Percentiles rank a stretch among this genome's conserved stretches.
phyloP scores from a whole-genome alignment of 2,797 vertebrate genomes.

The Falco peregrinus region DNA sequence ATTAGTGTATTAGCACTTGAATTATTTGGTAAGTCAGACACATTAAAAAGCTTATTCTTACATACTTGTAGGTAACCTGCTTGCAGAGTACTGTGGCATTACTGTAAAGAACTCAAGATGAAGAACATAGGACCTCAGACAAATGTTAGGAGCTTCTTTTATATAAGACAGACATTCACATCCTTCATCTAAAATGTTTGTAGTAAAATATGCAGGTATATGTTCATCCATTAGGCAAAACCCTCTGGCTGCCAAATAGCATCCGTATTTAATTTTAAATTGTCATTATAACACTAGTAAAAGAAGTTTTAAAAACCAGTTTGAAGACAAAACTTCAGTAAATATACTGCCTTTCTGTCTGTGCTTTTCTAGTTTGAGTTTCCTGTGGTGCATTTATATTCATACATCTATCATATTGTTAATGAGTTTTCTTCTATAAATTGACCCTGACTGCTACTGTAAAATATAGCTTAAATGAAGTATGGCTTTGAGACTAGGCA shows the following conservation, averaged over 20 bases:
- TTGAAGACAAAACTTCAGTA: not conserved
- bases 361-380: not conserved
- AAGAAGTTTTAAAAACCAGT: not conserved
- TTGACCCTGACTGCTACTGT: not conserved
- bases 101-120: not conserved
- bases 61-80: rapidly evolving
- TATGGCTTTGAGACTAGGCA: not conserved
- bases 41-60: not conserved
- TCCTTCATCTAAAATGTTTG: not conserved
- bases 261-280: not conserved
- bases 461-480: conserved; percentile 44
- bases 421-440: conserved; percentile 41
- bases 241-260: not conserved
- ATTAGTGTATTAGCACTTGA: not conserved
- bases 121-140: not conserved
- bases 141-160: not conserved
- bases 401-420: not conserved
- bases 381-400: conserved; percentile 27
- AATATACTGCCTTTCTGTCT: not conserved
- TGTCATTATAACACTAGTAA: not conserved
- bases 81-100: not conserved
- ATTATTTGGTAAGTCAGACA: not conserved
- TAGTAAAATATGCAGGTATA: not conserved
- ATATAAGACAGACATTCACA: not conserved
- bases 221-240: not conserved